These are phyloP conservation scores for Actinia tenebrosa DNA, from an alignment of 64 coral and sea anemone species.

Conservation along the genomic window DNA sequence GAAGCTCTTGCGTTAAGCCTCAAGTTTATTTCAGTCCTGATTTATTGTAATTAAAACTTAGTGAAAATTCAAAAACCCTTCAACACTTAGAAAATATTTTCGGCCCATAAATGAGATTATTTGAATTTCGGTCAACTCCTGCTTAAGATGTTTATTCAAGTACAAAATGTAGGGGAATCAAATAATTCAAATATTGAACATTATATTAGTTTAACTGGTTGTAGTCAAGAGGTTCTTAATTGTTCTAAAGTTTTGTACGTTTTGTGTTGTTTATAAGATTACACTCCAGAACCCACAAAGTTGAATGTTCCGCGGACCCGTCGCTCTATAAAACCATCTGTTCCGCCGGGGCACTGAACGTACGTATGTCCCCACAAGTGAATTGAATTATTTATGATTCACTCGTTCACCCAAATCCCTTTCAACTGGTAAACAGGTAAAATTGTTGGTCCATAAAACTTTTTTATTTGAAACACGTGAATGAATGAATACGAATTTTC, in stretches of 20 bases:
- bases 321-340: background rate
- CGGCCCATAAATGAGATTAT: background rate
- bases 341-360: background rate
- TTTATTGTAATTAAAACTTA: background rate
- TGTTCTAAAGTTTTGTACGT: background rate
- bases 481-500: background rate
- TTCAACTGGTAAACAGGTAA: constrained; percentile 8
- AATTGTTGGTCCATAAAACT: background rate
- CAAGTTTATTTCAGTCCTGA: background rate
- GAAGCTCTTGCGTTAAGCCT: too few relatives aligned
- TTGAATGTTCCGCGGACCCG: background rate
- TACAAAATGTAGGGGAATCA: background rate
- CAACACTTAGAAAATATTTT: background rate
- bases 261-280: background rate
- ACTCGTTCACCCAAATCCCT: background rate
- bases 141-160: background rate
- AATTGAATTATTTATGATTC: background rate
- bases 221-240: background rate
- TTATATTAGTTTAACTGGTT: too few relatives aligned
- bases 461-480: too few relatives aligned
- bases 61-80: background rate
- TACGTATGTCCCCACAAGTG: background rate
- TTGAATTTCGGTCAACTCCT: background rate
- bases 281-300: background rate
- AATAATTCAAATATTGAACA: background rate